These are phyloP conservation scores for Chromis chromis DNA, from an alignment of 2,797 vertebrate genomes.

Conservation along the genomic window DNA sequence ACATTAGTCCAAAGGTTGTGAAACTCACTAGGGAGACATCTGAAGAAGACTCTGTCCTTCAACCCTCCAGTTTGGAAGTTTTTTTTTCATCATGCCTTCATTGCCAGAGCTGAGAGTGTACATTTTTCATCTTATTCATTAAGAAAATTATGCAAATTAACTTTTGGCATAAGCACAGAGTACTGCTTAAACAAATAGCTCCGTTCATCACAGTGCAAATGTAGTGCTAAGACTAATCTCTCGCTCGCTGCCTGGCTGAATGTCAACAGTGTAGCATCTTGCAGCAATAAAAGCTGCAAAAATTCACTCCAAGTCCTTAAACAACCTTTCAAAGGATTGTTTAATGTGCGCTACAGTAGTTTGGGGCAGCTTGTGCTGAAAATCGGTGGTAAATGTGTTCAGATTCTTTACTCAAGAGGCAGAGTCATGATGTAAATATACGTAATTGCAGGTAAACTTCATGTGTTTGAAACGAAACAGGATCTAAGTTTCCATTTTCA, in stretches of 20 bases:
- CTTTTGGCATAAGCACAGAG: slow-evolving; percentile 47
- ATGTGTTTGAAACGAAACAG: too few relatives aligned
- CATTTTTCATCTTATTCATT: slow-evolving; percentile 49
- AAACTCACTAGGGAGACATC: not conserved
- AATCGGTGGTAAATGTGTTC: not conserved
- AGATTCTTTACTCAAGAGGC: not conserved
- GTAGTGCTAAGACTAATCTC: slow-evolving; percentile 21
- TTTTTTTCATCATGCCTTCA: slow-evolving; percentile 15
- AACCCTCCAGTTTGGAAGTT: not conserved
- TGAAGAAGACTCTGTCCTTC: not conserved
- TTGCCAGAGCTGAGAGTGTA: slow-evolving; percentile 6
- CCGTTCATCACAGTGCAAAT: slow-evolving; percentile 36
- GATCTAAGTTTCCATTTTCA: too few relatives aligned
- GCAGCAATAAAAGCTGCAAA: slow-evolving; percentile 7
- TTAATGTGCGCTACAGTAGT: not conserved
- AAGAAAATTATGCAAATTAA: slow-evolving; percentile 55
- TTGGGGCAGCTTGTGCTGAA: not conserved
- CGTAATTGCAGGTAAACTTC: not conserved
- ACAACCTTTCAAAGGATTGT: not conserved
- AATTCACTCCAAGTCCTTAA: not conserved
- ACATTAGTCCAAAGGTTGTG: not conserved
- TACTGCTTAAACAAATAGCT: slow-evolving; percentile 30
- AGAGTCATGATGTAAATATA: not conserved
- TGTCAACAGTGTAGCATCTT: slow-evolving; percentile 29
- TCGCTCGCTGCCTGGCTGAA: slow-evolving; percentile 23